Conservation (phyloP, 1,140 invertebrate genomes). For the Drosophila simulans region DNA sequence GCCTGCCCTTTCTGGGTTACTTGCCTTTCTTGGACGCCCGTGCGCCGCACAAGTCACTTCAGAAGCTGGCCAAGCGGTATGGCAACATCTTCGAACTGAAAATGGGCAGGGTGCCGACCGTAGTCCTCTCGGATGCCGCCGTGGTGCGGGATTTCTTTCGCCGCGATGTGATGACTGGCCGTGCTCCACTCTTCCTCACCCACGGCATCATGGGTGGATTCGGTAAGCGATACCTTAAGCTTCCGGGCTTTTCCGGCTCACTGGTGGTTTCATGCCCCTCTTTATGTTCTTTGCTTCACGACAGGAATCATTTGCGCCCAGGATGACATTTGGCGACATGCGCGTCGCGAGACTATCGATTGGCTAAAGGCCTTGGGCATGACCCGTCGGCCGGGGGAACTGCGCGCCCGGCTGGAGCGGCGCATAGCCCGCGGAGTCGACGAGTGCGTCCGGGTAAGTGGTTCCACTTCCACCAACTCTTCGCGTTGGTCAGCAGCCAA, state of each 20-base stretch:
- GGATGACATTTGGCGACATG: conserved; percentile 92
- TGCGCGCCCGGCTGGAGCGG: conserved; percentile 88
- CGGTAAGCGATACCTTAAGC: conserved; percentile 86
- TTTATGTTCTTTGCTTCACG: too few species aligned
- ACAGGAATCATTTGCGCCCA: conserved; percentile 93
- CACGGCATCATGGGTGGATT: conserved; percentile 94
- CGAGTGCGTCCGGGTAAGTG: conserved; percentile 87
- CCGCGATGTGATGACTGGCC: conserved; percentile 88
- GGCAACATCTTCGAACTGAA: conserved; percentile 89
- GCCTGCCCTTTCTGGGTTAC: conserved; percentile 91
- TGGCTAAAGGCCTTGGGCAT: conserved; percentile 92
- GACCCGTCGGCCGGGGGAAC: conserved; percentile 88
- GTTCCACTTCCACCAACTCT: too few species aligned
- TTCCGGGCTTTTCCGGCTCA: not conserved
- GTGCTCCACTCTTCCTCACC: conserved; percentile 92
- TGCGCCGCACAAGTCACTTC: conserved; percentile 89
- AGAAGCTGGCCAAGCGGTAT: conserved; percentile 87
- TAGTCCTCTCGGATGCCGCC: conserved; percentile 90
- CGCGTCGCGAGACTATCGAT: conserved; percentile 89
- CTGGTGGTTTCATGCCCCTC: not conserved
- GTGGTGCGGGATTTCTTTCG: conserved; percentile 89
- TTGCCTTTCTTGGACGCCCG: conserved; percentile 89
- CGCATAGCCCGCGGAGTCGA: conserved; percentile 88
- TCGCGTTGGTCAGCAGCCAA: not conserved
- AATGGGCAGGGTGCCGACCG: conserved; percentile 90